Evolutionary conservation across 2,113 vertebrate genomes (phyloP), one percentile per base, ranked within the genome.

Genomic region (Centrocercus urophasianus): DNA sequence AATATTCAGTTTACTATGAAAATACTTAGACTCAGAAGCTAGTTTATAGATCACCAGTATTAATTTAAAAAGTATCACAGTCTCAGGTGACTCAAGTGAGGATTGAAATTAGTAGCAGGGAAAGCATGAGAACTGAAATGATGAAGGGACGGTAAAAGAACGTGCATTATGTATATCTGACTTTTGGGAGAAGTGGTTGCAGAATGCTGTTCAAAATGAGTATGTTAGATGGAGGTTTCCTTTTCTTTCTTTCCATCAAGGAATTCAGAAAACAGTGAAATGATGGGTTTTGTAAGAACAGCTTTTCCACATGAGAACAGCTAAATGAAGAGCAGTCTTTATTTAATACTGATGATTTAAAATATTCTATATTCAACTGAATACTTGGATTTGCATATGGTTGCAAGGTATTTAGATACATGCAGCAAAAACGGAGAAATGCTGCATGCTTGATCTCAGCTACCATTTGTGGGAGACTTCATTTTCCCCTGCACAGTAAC

Each of bases 121-220:
- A 73, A 86, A 45, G 18, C 25, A 15, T 79, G 2, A 74, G 70
- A 74, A 47, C 2, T 61, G 45, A 69, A 85, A 12, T 34, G 71
- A 27, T 42, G 11, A 85, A 88, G 30, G 52, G 36, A 45, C 27
- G 54, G 15, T 85, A 80, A 43, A 28, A 52, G 48, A 63, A 69
- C 10, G 20, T 52, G 4, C 0, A 0, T 78, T 69, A 28, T 19
- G 4, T 34, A 21, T 79, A 27, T 45, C 12, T 50, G 63, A 50
- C 42, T 82, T 79, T 32, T 72, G 28, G 52, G 22, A 71, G 38
- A 82, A 54, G 27, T 40, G 1, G n/a, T 70, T 18, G 8, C 15
- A 74, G 42, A 73, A 54, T 45, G 6, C 14, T 76, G 1, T 32
- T 83, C 8, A 36, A 3, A 47, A 42, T 52, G 30, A 52, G 11